A percentile compares a stretch with the other conserved stretches of the same genome.
phyloP scores from a whole-genome alignment of 2,113 vertebrate genomes.

The Hyla sarda region DNA sequence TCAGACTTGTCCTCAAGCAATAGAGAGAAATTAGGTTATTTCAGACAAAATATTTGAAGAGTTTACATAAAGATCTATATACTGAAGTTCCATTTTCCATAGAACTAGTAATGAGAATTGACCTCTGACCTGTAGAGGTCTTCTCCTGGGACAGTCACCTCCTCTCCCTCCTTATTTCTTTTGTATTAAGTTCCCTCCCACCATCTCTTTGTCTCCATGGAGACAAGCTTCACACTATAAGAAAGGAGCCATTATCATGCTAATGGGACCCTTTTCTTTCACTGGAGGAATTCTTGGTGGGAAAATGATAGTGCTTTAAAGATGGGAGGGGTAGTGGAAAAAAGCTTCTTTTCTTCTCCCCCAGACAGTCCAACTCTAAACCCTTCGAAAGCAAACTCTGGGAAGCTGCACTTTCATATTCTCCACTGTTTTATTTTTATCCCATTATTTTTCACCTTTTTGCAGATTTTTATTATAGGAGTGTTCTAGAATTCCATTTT shows the following conservation, averaged over 20 bases:
- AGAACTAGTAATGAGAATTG: constrained; percentile 5
- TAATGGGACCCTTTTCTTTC: constrained; percentile 44
- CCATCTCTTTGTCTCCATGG: constrained; percentile 44
- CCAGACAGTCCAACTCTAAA: constrained; percentile 15
- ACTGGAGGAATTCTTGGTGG: constrained; percentile 55
- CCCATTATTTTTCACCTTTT: not conserved
- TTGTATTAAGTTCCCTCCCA: constrained; percentile 14
- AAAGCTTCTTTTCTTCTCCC: not conserved
- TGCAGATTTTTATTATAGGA: not conserved
- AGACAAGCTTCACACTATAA: constrained; percentile 4
- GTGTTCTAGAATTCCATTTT: not conserved
- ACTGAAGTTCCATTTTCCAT: not conserved
- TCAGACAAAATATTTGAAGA: not conserved
- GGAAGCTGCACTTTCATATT: constrained; percentile 2
- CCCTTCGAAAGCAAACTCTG: not conserved
- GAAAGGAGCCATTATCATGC: constrained; percentile 51
- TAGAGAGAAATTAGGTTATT: not conserved
- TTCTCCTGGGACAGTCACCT: not conserved
- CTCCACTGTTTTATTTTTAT: not conserved
- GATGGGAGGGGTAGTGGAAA: constrained; percentile 39
- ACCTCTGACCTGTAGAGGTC: constrained; percentile 37
- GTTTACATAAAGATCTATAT: not conserved
- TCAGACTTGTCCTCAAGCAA: not conserved
- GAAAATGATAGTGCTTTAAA: constrained; percentile 56
- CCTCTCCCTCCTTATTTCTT: constrained; percentile 8